phyloP scores from a whole-genome alignment of 2,888 invertebrate species.

The Marasmarcha lunaedactyla region DNA sequence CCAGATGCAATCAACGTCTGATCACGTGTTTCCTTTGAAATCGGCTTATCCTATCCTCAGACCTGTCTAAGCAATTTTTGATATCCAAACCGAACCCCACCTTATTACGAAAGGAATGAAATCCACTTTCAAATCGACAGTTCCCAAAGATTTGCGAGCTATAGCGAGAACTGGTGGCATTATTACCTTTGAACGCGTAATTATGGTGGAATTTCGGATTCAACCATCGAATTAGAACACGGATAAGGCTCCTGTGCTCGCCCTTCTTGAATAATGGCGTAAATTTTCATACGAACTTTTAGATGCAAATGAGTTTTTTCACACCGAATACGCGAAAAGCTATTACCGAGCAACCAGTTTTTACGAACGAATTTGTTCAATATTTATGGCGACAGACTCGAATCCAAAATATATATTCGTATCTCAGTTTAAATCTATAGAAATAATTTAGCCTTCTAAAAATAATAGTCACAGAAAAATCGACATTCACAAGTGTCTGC shows the following conservation, averaged over 20 bases:
- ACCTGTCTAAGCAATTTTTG: constrained; percentile 28
- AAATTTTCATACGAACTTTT: not conserved
- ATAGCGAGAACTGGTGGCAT: constrained; percentile 29
- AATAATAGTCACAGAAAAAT: not conserved
- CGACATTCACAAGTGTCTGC: not conserved
- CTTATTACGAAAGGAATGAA: constrained; percentile 21
- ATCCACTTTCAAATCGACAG: constrained; percentile 20
- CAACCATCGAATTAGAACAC: constrained; percentile 44
- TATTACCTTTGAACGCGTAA: constrained; percentile 60
- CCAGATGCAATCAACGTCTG: constrained; percentile 53
- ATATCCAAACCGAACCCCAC: constrained; percentile 24
- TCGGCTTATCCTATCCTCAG: constrained; percentile 48
- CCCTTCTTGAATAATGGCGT: constrained; percentile 13
- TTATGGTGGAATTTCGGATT: constrained; percentile 49
- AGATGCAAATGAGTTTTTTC: not conserved
- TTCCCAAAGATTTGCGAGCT: constrained; percentile 13
- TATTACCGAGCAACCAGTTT: not conserved
- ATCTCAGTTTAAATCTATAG: no score
- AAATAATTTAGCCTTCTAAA: no score
- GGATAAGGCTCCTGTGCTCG: constrained; percentile 41
- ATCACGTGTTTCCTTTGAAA: constrained; percentile 65
- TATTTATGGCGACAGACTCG: not conserved
- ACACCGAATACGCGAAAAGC: not conserved
- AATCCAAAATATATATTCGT: not conserved
- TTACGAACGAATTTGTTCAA: not conserved